These are phyloP conservation scores for Lepilemur septentrionalis DNA, from an alignment of 2,797 vertebrate species.

Conservation along the genomic window DNA sequence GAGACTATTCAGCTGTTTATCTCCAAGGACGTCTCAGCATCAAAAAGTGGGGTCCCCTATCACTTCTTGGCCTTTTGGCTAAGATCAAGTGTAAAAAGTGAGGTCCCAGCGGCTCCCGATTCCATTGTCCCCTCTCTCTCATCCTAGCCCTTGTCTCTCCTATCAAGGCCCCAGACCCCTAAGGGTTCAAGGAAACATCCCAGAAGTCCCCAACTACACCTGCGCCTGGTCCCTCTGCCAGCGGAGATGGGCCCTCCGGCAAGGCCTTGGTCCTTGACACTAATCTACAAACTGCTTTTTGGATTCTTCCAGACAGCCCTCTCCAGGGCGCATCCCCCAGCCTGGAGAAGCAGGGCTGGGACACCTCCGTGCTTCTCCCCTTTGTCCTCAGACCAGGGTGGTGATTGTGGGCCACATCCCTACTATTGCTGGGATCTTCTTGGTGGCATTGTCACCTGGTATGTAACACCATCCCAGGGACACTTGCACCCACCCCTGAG, in stretches of 20 bases:
- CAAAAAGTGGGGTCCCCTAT: not conserved
- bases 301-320: not conserved
- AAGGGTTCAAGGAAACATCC: not conserved
- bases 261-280: not conserved
- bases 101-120: not conserved
- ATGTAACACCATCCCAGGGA: constrained; percentile 51
- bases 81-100: not conserved
- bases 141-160: not conserved
- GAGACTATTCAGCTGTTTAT: not conserved
- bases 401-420: not conserved
- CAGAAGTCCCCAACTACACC: not conserved
- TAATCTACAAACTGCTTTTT: not conserved
- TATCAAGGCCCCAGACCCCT: not conserved
- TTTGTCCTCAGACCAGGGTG: not conserved
- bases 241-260: not conserved
- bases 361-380: not conserved
- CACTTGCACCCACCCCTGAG: constrained; percentile 49
- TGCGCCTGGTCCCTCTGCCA: not conserved
- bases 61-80: too few species aligned
- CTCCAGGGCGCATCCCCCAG: not conserved
- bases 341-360: not conserved
- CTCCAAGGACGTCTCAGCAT: not conserved
- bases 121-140: not conserved
- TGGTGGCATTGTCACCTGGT: not conserved
- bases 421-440: constrained; percentile 20